A percentile compares a stretch with the other conserved stretches of the same genome.
Conservation (phyloP, 2,113 vertebrate species). For the Macroglossus sobrinus region DNA sequence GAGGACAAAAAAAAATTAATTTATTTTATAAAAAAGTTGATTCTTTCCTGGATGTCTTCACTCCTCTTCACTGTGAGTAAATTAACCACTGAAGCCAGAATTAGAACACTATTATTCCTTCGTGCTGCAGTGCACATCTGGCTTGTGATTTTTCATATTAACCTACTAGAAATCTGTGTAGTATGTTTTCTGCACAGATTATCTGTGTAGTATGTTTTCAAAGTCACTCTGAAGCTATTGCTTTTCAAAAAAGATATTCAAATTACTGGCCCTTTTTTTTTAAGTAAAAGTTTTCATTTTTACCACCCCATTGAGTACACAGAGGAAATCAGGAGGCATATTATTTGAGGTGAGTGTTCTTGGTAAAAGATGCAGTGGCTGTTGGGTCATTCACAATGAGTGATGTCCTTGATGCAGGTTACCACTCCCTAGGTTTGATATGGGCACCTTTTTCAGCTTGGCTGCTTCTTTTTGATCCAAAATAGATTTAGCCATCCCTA, state of each 20-base stretch:
- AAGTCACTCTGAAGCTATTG: conserved; percentile 30
- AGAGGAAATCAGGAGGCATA: not conserved
- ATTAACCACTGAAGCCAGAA: not conserved
- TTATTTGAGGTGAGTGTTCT: conserved; percentile 1
- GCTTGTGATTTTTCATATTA: not conserved
- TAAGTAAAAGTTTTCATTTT: conserved; percentile 38
- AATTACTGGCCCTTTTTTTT: not conserved
- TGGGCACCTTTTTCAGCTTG: conserved; percentile 21
- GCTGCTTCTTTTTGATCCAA: conserved; percentile 50
- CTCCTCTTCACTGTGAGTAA: not conserved
- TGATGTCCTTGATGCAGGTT: not conserved
- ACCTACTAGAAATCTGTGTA: not conserved
- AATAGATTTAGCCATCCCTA: conserved; percentile 36
- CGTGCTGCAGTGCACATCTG: not conserved
- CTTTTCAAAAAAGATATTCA: not conserved
- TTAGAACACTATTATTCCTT: not conserved
- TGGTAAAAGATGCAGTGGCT: not conserved
- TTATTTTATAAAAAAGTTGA: not conserved
- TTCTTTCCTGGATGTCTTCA: not conserved
- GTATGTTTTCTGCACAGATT: conserved; percentile 9
- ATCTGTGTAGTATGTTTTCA: not conserved
- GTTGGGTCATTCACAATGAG: not conserved
- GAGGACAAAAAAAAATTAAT: not conserved
- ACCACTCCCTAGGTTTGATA: not conserved
- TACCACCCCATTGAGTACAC: conserved; percentile 8